Evolutionary conservation across 92 coral and sea anemone genomes (phyloP).

Genomic region (Bergia puertoricense): DNA sequence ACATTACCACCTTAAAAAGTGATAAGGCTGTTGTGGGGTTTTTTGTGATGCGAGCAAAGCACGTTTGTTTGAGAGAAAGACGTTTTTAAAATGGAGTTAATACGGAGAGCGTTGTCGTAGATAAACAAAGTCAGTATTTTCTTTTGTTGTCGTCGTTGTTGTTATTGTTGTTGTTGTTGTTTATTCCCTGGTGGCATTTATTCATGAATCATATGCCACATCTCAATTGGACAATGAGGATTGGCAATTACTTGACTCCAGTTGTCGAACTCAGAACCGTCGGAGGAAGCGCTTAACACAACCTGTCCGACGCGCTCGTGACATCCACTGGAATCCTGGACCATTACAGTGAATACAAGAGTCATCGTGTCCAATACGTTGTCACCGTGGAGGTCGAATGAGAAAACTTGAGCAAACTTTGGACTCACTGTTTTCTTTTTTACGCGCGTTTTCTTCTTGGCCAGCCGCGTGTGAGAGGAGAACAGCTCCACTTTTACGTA

Average conservation of each 20-base stretch:
- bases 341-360: slow-evolving; percentile 83
- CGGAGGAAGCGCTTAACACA: slow-evolving; percentile 90
- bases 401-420: slow-evolving; percentile 91
- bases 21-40: background rate
- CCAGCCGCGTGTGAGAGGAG: slow-evolving; percentile 79
- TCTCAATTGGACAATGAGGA: slow-evolving; percentile 98
- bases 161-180: background rate
- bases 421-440: slow-evolving; percentile 98
- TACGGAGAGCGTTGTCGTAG: background rate
- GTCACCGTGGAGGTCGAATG: slow-evolving; percentile 93
- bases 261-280: slow-evolving; percentile 96
- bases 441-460: slow-evolving; percentile 96
- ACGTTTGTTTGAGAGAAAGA: background rate
- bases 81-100: no score
- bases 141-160: background rate
- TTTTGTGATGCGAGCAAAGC: background rate
- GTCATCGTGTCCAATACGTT: slow-evolving; percentile 85
- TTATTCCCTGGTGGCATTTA: slow-evolving; percentile 28
- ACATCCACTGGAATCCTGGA: slow-evolving; percentile 95
- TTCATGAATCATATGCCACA: slow-evolving; percentile 99
- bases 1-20: background rate
- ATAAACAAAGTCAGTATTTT: no score
- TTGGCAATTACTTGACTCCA: slow-evolving; percentile 98
- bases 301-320: slow-evolving; percentile 98
- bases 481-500: slow-evolving; percentile 94